A percentile compares a stretch with the other conserved stretches of the same genome.
These are phyloP conservation scores for Drosophila novamexicana DNA, from an alignment of 1,140 invertebrate species.

Conservation along the genomic window DNA sequence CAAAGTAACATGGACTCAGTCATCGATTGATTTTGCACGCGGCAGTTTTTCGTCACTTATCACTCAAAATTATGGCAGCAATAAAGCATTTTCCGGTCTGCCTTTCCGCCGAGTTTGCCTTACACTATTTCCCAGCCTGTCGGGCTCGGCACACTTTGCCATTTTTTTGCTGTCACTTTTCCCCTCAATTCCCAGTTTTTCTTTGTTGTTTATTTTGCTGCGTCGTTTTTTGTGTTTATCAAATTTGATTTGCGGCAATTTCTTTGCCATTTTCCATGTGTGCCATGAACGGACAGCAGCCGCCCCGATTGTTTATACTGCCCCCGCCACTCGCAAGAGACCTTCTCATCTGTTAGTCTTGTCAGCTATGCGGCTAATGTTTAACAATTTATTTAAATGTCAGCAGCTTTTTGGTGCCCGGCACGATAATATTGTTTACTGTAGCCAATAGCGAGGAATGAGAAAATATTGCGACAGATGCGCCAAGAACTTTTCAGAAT, in stretches of 20 bases:
- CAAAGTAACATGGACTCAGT: neutral
- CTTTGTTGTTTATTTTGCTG: conserved; percentile 42
- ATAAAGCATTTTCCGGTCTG: conserved; percentile 78
- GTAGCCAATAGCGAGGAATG: neutral
- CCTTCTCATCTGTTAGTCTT: conserved; percentile 67
- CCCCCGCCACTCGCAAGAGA: neutral
- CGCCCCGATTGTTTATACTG: conserved; percentile 52
- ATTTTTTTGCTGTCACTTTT: conserved; percentile 80
- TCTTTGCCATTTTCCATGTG: conserved; percentile 78
- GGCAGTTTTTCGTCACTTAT: conserved; percentile 80
- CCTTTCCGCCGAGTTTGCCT: conserved; percentile 41
- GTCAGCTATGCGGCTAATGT: conserved; percentile 66
- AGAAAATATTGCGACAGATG: conserved; percentile 12
- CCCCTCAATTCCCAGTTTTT: conserved; percentile 50
- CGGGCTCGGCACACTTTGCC: conserved; percentile 75
- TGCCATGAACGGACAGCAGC: conserved; percentile 26
- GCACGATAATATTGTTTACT: conserved; percentile 33
- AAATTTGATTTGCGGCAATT: conserved; percentile 81
- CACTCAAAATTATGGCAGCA: conserved; percentile 83
- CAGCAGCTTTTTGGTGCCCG: conserved; percentile 57
- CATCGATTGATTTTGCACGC: conserved; percentile 73
- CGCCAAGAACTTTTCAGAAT: neutral
- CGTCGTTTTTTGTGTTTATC: conserved; percentile 67
- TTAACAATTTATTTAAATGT: conserved; percentile 80
- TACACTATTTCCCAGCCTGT: conserved; percentile 54